Evolutionary conservation across 2,888 invertebrate genomes (phyloP), one percentile per base, ranked within the genome.

Genomic region (Tetramorium bicarinatum): DNA sequence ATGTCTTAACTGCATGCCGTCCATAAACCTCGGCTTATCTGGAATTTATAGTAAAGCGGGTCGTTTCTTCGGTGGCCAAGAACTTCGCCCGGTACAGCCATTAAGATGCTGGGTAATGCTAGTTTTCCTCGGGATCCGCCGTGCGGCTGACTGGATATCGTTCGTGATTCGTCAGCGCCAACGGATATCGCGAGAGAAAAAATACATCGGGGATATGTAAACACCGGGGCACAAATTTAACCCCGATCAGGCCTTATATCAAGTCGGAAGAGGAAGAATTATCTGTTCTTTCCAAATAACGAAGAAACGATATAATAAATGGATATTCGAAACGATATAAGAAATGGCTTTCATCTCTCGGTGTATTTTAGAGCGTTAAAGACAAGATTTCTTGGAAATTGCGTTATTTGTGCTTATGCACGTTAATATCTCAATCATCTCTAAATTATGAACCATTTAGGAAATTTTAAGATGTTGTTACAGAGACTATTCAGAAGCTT

Each of bases 11-110:
- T 87, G 82, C 85, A 79, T 74, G 79, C 85, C 81, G 77, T 75
- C 86, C 90, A 88, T 92, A 92, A 92, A 92, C 90, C 91, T 93
- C 85, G 88, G 92, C 92, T 93, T 91, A 93, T 92, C 92, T 88
- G 88, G 87, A 92, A 93, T 93, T 93, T 92, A 93, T 92, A 89
- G 93, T 87, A 88, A 92, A 92, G 84, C 88, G 87, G 87, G 87
- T 92, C 90, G 91, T 92, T 93, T 91, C 92, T 93, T 91, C 87
- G 83, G 85, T 83, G 82, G 82, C 87, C 86, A 81, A 87, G 88
- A 88, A 87, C 87, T 89, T 89, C 80, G 84, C 66, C 66, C 85
- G 71, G 86, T 87, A 86, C 88, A 89, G 82, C 88, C 88, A 88
- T 91, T 92, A 91, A 91, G 90, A 82, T 64, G 72, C 82, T 74